Percentiles rank a stretch among this genome's conserved stretches.
Evolutionary conservation across 1,140 invertebrate genomes (phyloP).

Genomic region (Branchinecta lynchi): DNA sequence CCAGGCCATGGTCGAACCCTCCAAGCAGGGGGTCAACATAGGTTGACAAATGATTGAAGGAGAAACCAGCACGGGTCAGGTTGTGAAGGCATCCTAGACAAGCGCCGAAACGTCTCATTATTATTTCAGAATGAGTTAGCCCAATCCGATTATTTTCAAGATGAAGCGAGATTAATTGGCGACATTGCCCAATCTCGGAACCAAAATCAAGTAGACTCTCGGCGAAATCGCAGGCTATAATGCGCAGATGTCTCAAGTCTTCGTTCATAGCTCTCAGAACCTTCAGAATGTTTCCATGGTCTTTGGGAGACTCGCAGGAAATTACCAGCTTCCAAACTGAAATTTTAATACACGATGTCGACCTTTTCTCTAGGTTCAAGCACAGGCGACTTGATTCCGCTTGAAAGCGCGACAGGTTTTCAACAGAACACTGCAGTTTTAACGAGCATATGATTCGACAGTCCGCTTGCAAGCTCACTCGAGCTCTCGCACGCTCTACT

Average conservation of each 20-base stretch:
- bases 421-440: not conserved
- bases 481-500: not conserved
- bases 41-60: not conserved
- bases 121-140: not conserved
- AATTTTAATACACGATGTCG: not conserved
- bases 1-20: not conserved
- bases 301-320: not conserved
- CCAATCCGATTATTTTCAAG: not conserved
- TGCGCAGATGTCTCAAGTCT: not conserved
- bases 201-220: not conserved
- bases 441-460: not conserved
- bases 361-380: not conserved
- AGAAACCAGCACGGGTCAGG: not conserved
- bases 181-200: not conserved
- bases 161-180: not conserved
- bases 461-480: not conserved
- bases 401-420: not conserved
- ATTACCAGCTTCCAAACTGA: not conserved
- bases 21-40: not conserved
- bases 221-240: not conserved
- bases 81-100: not conserved
- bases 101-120: not conserved
- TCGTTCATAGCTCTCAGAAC: not conserved
- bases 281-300: not conserved
- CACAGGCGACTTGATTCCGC: not conserved